Conservation (phyloP, 2,888 invertebrate genomes). For the Xestoiulus laeticollis region DNA sequence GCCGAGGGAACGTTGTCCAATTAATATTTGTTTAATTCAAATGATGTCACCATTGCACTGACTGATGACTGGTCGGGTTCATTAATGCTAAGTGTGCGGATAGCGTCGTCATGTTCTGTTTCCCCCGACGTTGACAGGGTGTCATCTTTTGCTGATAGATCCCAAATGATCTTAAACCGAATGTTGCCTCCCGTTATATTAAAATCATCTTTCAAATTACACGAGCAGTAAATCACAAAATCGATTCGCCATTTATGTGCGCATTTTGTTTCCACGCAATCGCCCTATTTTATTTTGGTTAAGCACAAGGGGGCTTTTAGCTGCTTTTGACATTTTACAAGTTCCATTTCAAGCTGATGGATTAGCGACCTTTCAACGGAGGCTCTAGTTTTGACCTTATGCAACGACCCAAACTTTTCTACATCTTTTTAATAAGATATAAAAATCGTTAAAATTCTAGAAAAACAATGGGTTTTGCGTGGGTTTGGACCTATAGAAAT, state of each 20-base stretch:
- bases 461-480: neutral
- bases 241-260: conserved; percentile 38
- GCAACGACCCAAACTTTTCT: neutral
- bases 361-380: neutral
- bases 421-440: neutral
- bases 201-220: conserved; percentile 48
- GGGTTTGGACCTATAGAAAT: neutral
- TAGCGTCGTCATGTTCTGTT: neutral
- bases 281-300: conserved; percentile 39
- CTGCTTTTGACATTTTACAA: conserved; percentile 14
- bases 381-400: too few species aligned
- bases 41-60: neutral
- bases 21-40: conserved; percentile 16
- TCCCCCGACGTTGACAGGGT: conserved; percentile 24
- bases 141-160: conserved; percentile 38
- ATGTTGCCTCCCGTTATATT: conserved; percentile 45
- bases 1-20: neutral
- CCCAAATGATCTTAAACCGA: conserved; percentile 47
- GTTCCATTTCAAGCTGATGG: conserved; percentile 32
- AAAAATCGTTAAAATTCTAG: neutral
- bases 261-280: neutral
- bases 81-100: neutral
- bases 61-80: neutral
- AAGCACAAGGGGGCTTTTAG: conserved; percentile 2
- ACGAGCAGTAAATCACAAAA: conserved; percentile 28